phyloP scores from a whole-genome alignment of 2,113 vertebrate species.

The Machaerirhynchus nigripectus region DNA sequence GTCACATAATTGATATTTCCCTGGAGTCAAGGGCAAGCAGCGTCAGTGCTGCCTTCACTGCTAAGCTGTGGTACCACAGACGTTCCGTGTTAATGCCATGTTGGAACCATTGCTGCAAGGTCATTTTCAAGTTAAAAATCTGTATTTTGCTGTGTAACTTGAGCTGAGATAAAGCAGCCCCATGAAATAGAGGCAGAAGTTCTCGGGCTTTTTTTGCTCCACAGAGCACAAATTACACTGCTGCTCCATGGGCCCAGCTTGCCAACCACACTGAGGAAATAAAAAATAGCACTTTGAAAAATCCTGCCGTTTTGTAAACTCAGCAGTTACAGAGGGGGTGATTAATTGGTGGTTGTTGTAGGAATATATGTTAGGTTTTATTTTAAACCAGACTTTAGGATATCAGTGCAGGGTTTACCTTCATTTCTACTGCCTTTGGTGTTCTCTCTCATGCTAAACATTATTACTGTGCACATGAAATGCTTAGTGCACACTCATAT shows the following conservation, averaged over 20 bases:
- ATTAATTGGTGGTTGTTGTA: background rate
- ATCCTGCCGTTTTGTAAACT: background rate
- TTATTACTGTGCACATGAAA: background rate
- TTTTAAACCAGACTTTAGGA: background rate
- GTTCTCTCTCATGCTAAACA: background rate
- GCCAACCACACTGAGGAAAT: background rate
- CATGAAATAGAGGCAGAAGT: background rate
- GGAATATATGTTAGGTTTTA: background rate
- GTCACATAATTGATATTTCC: background rate
- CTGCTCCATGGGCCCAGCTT: background rate
- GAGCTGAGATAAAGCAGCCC: background rate
- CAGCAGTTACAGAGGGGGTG: background rate
- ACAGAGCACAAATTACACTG: rapidly evolving
- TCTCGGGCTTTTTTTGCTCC: background rate
- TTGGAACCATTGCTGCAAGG: background rate
- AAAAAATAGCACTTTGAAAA: background rate
- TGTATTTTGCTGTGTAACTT: background rate
- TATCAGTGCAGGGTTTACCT: background rate
- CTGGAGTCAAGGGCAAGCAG: background rate
- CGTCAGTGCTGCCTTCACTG: background rate
- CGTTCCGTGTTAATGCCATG: rapidly evolving
- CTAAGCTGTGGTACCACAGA: background rate
- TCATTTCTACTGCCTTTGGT: background rate
- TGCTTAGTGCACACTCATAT: rapidly evolving
- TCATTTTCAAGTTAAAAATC: background rate